Base-by-base conservation (phyloP, 2,888 invertebrate species). In the Aleiodes leptofemur region DNA sequence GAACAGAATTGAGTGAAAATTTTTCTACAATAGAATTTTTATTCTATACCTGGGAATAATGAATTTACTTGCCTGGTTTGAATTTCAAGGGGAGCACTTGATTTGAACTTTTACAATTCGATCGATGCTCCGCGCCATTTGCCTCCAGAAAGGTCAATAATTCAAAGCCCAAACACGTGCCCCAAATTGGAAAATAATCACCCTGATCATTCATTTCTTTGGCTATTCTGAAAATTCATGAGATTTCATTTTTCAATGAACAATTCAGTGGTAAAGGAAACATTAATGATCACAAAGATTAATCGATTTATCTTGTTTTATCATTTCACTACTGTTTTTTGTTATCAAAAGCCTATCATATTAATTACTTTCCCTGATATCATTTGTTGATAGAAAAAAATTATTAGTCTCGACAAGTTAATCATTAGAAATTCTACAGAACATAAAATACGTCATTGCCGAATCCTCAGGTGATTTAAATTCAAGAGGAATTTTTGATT, bases 141-240 rank as follows among this genome's bases (percentile, higher is more conserved):
- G 92, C 90, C 34, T 91, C 93, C 1, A 95, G 89, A 77, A 93
- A 93, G 9, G 94, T 91, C 59, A 97, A 87, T 38, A 96, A 90
- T 86, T 98, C 95, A 89, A 97, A 96, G 29, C 98, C 98, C 48
- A 97, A 92, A 84, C 98, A 98, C 0, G 95, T 97, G 0, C 96
- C 97, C 92, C 96, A 96, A 59, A 98, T 88, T 0, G 98, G 97
- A 86, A 97, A 96, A 84, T 94, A 94, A 71, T 93, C 92, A 0
- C 95, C 95, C 0, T 90, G 89, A 1, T 93, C 90, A 85, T 97
- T 96, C 74, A 94, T 88, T 85, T 92, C 86, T 75, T 91, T 88
- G 0, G 96, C 96, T 66, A 95, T 91, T 70, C 95, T 91, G 23
- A 72, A 16, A 70, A 51, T 53, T 13, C 48, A 34, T 7, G 13